Percentiles rank a stretch among this genome's conserved stretches.
These are phyloP conservation scores for Trematocara marginatum DNA, from an alignment of 2,113 vertebrate genomes.

Conservation along the genomic window DNA sequence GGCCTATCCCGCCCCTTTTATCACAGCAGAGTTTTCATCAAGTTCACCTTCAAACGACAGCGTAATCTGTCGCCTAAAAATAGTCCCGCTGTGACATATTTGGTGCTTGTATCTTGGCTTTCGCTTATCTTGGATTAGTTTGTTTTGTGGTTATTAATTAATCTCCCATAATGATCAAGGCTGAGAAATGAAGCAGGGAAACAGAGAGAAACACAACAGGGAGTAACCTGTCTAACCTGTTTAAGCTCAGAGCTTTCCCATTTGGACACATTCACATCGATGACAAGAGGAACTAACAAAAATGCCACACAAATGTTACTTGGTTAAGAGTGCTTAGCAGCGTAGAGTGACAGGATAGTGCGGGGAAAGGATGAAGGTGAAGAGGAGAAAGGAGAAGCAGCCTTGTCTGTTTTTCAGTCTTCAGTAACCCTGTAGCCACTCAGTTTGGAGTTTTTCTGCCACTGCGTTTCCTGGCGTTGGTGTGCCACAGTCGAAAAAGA, in stretches of 20 bases:
- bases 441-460: conserved; percentile 6
- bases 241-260: background rate
- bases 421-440: background rate
- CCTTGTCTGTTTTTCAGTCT: conserved; percentile 8
- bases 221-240: conserved; percentile 17
- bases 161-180: conserved; percentile 49
- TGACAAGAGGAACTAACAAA: conserved; percentile 25
- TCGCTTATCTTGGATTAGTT: conserved; percentile 49
- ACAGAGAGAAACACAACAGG: background rate
- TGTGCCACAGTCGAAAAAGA: conserved; percentile 46
- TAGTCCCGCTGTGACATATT: conserved; percentile 57
- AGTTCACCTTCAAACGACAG: conserved; percentile 65
- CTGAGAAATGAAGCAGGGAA: conserved; percentile 12
- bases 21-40: conserved; percentile 50
- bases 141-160: conserved; percentile 61
- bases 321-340: background rate
- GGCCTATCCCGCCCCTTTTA: conserved; percentile 26
- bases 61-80: conserved; percentile 60
- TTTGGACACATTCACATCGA: background rate
- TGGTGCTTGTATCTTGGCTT: conserved; percentile 52
- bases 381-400: background rate
- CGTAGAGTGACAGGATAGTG: background rate
- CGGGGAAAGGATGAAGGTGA: background rate
- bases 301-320: conserved; percentile 8
- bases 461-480: background rate